These are phyloP conservation scores for Drosophila suzukii DNA, from an alignment of 1,140 invertebrate genomes.

Conservation along the genomic window DNA sequence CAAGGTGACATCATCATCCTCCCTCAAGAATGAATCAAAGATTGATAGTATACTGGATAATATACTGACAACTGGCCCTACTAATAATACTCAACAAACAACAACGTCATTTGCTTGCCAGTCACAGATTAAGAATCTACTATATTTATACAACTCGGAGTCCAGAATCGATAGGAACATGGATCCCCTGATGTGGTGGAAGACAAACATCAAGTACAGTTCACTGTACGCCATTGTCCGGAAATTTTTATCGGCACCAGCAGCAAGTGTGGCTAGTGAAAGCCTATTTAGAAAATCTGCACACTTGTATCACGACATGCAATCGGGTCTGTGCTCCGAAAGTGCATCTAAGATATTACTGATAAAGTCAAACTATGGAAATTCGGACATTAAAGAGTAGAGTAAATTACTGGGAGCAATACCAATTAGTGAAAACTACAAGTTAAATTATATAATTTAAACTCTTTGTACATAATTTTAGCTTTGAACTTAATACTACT, in stretches of 20 bases:
- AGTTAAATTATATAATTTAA: conserved; percentile 4
- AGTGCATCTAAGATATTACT: conserved; percentile 59
- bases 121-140: conserved; percentile 53
- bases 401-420: too few species aligned
- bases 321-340: conserved; percentile 19
- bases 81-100: not conserved
- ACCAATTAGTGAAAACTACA: too few species aligned
- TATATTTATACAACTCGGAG: conserved; percentile 64
- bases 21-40: conserved; percentile 53
- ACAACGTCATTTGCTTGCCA: conserved; percentile 20
- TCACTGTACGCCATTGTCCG: conserved; percentile 42
- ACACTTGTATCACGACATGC: conserved; percentile 47
- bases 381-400: conserved; percentile 5
- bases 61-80: conserved; percentile 36
- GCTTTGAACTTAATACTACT: conserved; percentile 39
- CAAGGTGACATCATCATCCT: conserved; percentile 10
- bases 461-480: conserved; percentile 14
- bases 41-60: conserved; percentile 59
- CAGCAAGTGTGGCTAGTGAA: conserved; percentile 37
- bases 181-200: conserved; percentile 60
- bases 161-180: conserved; percentile 52
- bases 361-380: conserved; percentile 49
- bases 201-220: conserved; percentile 53
- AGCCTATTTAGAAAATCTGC: conserved; percentile 34
- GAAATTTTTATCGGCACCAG: conserved; percentile 46